Evolutionary conservation across 2,797 vertebrate genomes (phyloP), one percentile per base, ranked within the genome.

Genomic region (Acestrorhynchus altus): DNA sequence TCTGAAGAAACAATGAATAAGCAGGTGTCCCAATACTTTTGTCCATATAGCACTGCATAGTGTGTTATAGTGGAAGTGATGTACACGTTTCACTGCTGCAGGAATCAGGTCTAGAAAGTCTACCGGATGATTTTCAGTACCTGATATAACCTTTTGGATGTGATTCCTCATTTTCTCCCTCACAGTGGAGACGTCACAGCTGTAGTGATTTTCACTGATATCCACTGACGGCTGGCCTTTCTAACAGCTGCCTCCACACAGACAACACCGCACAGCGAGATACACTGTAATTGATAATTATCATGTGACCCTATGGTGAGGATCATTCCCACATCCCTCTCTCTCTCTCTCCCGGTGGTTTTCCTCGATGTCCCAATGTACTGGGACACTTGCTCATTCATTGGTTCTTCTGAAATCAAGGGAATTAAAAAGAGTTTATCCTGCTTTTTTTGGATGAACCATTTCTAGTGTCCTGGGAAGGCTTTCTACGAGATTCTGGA

Each of bases 241-340:
- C 35, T 63, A 40, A 63, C 60, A 63, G 60, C 60, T 63, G 60
- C 57, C 16, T 26, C 57, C 28, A 12, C 13, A 35, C 57, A 31
- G 57, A 60, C 26, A 35, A 28, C 57, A 8, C 15, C 1, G 57
- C 57, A 60, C 57, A 35, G 57, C 57, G 18, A 60, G 57, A 60
- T n/a, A 31, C 8, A 26, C 57, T 28, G 57, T 60, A 60, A 60
- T 31, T 63, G 60, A 63, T 63, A 18, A 63, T 63, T 63, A 63
- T 63, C 18, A 39, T 40, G 35, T 63, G 60, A n/a, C 28, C 60
- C 60, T 11, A 40, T 10, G 8, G 35, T 63, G 60, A 35, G 35
- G 28, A 20, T 63, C 20, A 40, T n/a, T 40, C 60, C 39, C 49
- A 51, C n/a, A 4, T 51, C 13, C 15, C 12, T 16, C 4, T 28